phyloP scores from a whole-genome alignment of 2,797 vertebrate species.

The Oreochromis mossambicus region DNA sequence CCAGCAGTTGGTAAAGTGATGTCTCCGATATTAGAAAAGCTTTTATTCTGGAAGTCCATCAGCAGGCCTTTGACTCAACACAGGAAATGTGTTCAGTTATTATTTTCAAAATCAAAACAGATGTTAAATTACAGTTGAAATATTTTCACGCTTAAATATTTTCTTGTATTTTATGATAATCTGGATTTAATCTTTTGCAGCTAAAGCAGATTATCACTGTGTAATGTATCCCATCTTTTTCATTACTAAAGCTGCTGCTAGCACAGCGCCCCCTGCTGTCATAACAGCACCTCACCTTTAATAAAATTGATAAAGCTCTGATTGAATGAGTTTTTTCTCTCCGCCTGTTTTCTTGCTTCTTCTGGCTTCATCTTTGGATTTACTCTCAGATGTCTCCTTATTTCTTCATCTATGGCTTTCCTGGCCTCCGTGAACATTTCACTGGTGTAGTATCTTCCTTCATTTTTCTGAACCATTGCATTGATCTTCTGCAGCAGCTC shows the following conservation, averaged over 20 bases:
- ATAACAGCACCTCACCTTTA: neutral
- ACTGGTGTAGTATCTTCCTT: neutral
- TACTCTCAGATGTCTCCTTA: neutral
- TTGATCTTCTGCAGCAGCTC: too few species aligned
- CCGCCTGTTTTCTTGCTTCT: neutral
- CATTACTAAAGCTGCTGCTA: neutral
- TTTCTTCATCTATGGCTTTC: neutral
- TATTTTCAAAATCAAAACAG: too few species aligned
- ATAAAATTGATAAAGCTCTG: neutral
- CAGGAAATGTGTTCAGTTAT: too few species aligned
- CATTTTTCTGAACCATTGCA: neutral
- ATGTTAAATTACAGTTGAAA: too few species aligned
- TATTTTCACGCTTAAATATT: too few species aligned
- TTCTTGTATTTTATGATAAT: too few species aligned
- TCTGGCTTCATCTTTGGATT: neutral
- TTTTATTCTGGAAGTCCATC: too few species aligned
- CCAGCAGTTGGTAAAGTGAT: too few species aligned
- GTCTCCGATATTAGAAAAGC: too few species aligned
- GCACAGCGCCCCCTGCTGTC: too few species aligned
- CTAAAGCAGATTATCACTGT: neutral
- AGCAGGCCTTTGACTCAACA: too few species aligned
- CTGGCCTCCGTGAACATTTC: neutral
- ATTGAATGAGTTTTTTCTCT: neutral
- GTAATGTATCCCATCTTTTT: neutral
- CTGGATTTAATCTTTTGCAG: too few species aligned